phyloP scores from a whole-genome alignment of 2,113 vertebrate species.

The Excalfactoria chinensis region DNA sequence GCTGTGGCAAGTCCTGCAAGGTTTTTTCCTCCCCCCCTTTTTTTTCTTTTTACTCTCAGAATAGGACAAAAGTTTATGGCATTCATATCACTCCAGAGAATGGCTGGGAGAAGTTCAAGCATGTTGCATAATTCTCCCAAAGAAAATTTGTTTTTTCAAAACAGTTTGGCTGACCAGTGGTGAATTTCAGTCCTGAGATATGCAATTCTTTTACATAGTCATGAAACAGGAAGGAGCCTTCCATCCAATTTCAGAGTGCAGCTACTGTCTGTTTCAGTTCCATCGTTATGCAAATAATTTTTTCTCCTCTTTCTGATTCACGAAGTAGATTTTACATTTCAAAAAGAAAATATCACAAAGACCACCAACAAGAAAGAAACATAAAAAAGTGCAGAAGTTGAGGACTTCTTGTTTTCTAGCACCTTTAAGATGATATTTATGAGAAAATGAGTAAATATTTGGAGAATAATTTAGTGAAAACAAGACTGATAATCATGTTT shows the following conservation, averaged over 20 bases:
- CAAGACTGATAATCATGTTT: neutral
- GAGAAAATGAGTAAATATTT: neutral
- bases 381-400: neutral
- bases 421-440: neutral
- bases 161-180: neutral
- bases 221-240: slow-evolving; percentile 3
- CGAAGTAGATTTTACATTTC: neutral
- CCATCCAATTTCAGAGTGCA: neutral
- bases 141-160: neutral
- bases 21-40: neutral
- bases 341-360: neutral
- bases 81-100: neutral
- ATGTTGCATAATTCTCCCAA: neutral
- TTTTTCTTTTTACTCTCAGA: neutral
- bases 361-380: neutral
- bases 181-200: neutral
- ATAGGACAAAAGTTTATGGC: neutral
- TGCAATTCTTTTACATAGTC: neutral
- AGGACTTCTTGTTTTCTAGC: neutral
- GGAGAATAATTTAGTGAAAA: neutral
- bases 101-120: neutral
- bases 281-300: neutral
- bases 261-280: neutral
- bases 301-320: neutral
- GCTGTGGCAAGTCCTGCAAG: neutral